phyloP scores from a whole-genome alignment of 2,888 invertebrate genomes.

The Spodoptera picta region DNA sequence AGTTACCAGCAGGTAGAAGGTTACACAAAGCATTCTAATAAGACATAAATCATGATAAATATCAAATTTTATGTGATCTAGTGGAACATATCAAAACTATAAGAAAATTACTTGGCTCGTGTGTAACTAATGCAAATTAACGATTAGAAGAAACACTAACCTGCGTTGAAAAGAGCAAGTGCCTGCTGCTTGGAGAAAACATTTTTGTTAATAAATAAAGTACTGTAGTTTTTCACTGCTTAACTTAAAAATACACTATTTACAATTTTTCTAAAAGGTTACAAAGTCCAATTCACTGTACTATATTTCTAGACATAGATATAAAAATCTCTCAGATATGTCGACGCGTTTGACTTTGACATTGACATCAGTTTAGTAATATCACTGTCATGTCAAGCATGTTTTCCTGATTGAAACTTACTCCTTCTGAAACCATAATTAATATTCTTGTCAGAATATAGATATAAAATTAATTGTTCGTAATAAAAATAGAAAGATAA shows the following conservation, averaged over 20 bases:
- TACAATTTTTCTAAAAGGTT: constrained; percentile 67
- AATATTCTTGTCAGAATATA: too few species aligned
- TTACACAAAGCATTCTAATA: neutral
- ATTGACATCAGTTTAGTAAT: constrained; percentile 1
- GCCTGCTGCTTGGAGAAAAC: constrained; percentile 81
- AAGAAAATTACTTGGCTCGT: neutral
- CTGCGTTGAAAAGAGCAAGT: constrained; percentile 80
- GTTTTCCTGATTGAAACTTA: too few species aligned
- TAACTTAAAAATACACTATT: constrained; percentile 42
- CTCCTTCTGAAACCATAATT: too few species aligned
- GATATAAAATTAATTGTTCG: too few species aligned
- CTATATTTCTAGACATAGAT: constrained; percentile 9
- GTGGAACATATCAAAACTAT: constrained; percentile 12
- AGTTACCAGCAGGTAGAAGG: neutral
- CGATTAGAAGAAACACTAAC: constrained; percentile 58
- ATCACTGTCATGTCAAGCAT: too few species aligned
- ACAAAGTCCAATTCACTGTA: constrained; percentile 77
- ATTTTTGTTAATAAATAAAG: constrained; percentile 58
- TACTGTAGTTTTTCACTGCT: constrained; percentile 3
- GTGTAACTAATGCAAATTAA: neutral
- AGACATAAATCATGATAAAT: too few species aligned
- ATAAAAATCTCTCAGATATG: neutral
- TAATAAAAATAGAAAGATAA: too few species aligned
- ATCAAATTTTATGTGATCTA: neutral
- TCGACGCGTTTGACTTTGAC: constrained; percentile 18